These are phyloP conservation scores for Choristoneura rosaceana DNA, from an alignment of 2,888 invertebrate genomes.

Conservation along the genomic window DNA sequence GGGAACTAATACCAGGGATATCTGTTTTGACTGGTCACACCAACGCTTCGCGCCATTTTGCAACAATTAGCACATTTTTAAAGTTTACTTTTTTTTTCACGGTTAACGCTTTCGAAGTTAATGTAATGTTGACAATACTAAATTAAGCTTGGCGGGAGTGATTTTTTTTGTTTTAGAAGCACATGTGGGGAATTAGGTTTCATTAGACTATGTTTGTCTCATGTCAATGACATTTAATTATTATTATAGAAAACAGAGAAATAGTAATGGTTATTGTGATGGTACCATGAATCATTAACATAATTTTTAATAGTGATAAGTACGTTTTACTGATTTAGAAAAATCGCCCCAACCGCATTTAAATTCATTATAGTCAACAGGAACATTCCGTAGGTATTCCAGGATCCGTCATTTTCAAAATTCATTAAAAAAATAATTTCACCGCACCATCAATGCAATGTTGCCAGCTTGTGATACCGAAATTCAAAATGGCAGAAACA, in stretches of 20 bases:
- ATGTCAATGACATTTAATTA: conserved; percentile 6
- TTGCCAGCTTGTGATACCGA: conserved; percentile 46
- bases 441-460: conserved; percentile 65
- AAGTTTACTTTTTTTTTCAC: neutral
- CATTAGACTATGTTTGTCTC: neutral
- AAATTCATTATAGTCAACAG: conserved; percentile 32
- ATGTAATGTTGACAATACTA: conserved; percentile 30
- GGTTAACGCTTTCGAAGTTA: conserved; percentile 13
- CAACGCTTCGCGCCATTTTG: neutral
- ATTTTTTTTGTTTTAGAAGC: conserved; percentile 5
- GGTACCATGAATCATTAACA: neutral
- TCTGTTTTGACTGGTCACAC: neutral
- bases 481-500: conserved; percentile 45
- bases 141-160: conserved; percentile 34
- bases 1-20: neutral
- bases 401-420: conserved; percentile 53
- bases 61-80: neutral
- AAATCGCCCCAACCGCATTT: neutral
- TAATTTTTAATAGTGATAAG: too few relatives aligned
- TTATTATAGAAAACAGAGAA: too few relatives aligned
- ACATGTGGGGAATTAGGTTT: conserved; percentile 15
- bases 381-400: conserved; percentile 22
- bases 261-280: too few relatives aligned
- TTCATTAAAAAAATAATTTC: conserved; percentile 74
- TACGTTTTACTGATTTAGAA: neutral